These are phyloP conservation scores for Callyntrura sp. DNA, from an alignment of 2,888 invertebrate species.

Conservation along the genomic window DNA sequence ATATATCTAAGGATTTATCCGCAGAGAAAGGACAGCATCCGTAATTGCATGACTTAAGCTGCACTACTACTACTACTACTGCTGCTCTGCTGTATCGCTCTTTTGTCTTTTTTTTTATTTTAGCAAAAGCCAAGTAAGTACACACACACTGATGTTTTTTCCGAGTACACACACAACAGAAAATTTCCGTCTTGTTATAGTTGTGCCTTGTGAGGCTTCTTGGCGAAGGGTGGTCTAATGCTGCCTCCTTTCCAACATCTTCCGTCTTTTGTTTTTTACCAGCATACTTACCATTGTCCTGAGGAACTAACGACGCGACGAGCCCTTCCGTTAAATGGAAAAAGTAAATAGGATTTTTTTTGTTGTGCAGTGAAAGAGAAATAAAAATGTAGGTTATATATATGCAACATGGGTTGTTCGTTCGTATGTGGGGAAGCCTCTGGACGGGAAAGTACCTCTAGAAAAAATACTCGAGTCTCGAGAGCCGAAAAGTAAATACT, in stretches of 20 bases:
- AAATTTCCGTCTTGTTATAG: neutral
- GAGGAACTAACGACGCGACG: constrained; percentile 22
- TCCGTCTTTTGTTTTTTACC: constrained; percentile 27
- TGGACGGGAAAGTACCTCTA: neutral
- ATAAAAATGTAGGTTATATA: constrained; percentile 22
- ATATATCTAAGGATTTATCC: no score
- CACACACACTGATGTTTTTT: no score
- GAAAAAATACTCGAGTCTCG: constrained; percentile 19
- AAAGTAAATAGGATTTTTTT: constrained; percentile 46
- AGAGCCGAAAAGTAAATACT: neutral
- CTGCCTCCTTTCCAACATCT: neutral
- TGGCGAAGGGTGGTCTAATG: neutral
- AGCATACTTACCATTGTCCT: constrained; percentile 30
- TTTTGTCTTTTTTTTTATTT: no score
- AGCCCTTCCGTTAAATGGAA: constrained; percentile 57
- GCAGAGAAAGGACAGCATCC: no score
- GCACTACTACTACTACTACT: no score
- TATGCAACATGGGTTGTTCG: neutral
- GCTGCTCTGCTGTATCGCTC: no score
- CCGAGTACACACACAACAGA: no score
- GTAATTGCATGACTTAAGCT: no score
- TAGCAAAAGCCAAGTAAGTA: no score
- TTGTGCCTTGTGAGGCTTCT: constrained; percentile 37
- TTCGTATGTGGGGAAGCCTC: no score
- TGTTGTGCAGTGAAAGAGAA: constrained; percentile 3